Base-by-base conservation (phyloP, 1,140 invertebrate genomes). In the Drosophila repletoides region DNA sequence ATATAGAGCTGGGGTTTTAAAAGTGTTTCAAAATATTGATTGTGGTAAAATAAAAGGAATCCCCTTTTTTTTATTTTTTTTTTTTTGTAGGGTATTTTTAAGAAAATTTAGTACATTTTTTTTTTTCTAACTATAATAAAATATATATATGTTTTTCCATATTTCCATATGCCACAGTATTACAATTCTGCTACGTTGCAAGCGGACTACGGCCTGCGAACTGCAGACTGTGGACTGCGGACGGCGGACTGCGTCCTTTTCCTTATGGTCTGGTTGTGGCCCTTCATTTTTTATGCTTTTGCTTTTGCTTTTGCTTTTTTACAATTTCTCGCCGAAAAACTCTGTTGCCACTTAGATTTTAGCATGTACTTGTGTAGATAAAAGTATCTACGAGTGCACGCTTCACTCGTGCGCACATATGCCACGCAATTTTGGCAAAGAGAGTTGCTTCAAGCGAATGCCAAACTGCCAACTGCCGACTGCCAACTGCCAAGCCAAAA, bases 321-420 rank as follows among this genome's bases (percentile, higher is more conserved):
- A 24, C 17, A 28, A 69, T 56, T 53, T 73, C 51, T 49, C 58
- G 60, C 52, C 40, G 45, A 45, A 55, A 61, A 66, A 49, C 65
- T 79, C 71, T 61, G 66, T 75, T 80, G 56, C 76, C 76, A 79
- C 76, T 77, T 79, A 84, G 79, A 79, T 84, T 83, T 83, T 74
- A 74, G 65, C 74, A 84, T 83, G 60, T 67, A 79, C 73, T 73
- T 70, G 63, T 70, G 63, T 65, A 52, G 56, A 77, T 63, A 84
- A 72, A 83, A 83, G 61, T 77, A 84, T 83, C 2, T 15, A 36
- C 24, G n/a, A 19, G 12, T 12, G 34, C 19, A 21, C n/a, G 26
- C 33, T 43, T 43, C 17, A 19, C 19, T 22, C 38, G 3, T 51
- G 67, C 64, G 72, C 66, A 76, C 75, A 55, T 65, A 46, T 45